Base-by-base conservation (phyloP, 2,888 invertebrate species). In the Nysson spinosus region DNA sequence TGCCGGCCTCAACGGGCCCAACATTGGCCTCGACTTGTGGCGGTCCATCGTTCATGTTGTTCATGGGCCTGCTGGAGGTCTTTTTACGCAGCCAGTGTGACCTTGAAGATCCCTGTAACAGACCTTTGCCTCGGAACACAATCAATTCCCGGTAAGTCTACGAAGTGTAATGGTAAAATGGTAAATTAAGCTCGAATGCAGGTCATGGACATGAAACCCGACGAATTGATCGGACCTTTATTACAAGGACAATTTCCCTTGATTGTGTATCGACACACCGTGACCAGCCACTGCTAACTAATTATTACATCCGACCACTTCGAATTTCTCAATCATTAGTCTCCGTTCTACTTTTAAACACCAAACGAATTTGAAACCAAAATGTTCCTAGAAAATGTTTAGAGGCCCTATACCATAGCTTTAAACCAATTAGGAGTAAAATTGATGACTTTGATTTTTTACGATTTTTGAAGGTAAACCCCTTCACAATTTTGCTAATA, bases 31-130 rank as follows among this genome's bases (percentile, higher is more conserved):
- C 93, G 55, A 94, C 95, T 47, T 96, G 95, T 85, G 95, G 95
- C 6, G 95, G 95, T 17, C 92, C 93, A 51, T 93, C 93, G 32
- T 95, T 93, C 86, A 95, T 95, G 95, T 91, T 95, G 37, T 96
- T 95, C 88, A 96, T 96, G 95, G 95, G 95, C 0, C 90, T 96
- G 2, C 89, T 95, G 37, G 95, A 95, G 83, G 95, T 95, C 4
- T 95, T 96, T 87, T 89, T 95, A 54, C 89, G 95, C 49, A 95
- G 95, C 68, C 95, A 96, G 84, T 96, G 95, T 82, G 95, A 96
- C 85, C 88, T 96, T 71, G 95, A 95, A 80, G 95, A 96, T 87
- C 95, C 95, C 0, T 95, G 95, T 81, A 93, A 94, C 9, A 89
- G 95, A 50, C 92, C 94, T 0, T 64, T 83, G 19, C 81, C 86